Percentiles rank a stretch among this genome's conserved stretches.
Evolutionary conservation across 1,140 invertebrate genomes (phyloP).

Genomic region (Orchesella cincta): DNA sequence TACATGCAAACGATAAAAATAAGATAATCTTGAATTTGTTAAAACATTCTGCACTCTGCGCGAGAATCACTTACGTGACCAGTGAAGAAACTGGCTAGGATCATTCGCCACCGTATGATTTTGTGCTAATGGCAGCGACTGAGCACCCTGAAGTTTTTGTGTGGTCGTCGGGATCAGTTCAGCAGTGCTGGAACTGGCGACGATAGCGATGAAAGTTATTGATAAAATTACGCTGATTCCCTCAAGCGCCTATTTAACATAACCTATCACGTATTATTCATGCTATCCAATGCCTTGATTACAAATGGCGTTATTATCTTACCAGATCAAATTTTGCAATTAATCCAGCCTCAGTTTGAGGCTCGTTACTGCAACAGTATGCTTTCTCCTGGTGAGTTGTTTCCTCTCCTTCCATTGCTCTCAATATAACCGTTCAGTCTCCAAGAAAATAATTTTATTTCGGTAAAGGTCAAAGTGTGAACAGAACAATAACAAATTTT

Average conservation of each 20-base stretch:
- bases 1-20: not conserved
- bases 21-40: not conserved
- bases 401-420: slow-evolving; percentile 1
- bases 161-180: not conserved
- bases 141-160: not conserved
- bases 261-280: too few relatives aligned
- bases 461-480: too few relatives aligned
- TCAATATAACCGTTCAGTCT: not conserved
- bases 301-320: too few relatives aligned
- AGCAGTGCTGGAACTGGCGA: too few relatives aligned
- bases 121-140: too few relatives aligned
- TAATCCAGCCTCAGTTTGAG: slow-evolving; percentile 9
- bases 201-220: not conserved
- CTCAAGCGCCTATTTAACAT: too few relatives aligned
- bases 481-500: too few relatives aligned
- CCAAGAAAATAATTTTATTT: not conserved
- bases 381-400: not conserved
- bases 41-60: not conserved
- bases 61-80: not conserved
- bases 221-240: not conserved
- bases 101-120: not conserved
- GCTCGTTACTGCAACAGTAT: slow-evolving; percentile 16
- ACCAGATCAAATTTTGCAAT: slow-evolving; percentile 31
- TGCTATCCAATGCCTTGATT: too few relatives aligned
- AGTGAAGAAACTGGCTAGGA: not conserved